phyloP scores from a whole-genome alignment of 2,888 invertebrate species.

The Muscina levida region DNA sequence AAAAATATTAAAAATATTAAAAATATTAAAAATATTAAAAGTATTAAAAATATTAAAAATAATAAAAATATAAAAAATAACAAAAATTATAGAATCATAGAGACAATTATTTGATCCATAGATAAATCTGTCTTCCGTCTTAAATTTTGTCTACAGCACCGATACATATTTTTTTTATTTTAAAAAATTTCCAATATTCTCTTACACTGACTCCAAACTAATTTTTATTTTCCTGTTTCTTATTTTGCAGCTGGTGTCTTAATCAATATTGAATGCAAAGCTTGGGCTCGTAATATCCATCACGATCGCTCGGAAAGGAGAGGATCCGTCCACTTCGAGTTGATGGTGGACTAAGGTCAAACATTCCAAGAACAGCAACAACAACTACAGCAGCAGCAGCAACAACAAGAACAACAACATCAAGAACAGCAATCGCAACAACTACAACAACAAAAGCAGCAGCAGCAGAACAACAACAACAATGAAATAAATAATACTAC shows the following conservation, averaged over 20 bases:
- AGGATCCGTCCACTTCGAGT: constrained; percentile 96
- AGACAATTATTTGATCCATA: no score
- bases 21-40: no score
- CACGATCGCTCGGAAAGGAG: constrained; percentile 94
- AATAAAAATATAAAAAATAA: no score
- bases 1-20: no score
- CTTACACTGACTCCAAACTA: constrained; percentile 1
- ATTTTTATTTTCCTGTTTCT: constrained; percentile 17
- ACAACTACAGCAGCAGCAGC: constrained; percentile 56
- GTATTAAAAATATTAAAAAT: no score
- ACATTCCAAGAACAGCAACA: constrained; percentile 63
- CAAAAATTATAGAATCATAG: no score
- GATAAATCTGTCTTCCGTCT: no score
- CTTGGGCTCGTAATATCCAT: constrained; percentile 93
- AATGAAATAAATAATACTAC: constrained; percentile 63
- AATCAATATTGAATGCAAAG: constrained; percentile 96
- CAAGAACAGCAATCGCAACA: constrained; percentile 54
- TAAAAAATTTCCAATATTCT: background rate
- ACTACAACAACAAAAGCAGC: constrained; percentile 54
- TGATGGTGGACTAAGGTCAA: constrained; percentile 90
- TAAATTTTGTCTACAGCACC: no score
- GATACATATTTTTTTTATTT: no score
- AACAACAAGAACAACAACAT: constrained; percentile 57
- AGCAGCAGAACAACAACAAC: constrained; percentile 63
- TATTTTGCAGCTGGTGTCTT: constrained; percentile 87